Evolutionary conservation across 2,113 vertebrate genomes (phyloP).

Genomic region (Chaetura pelagica): DNA sequence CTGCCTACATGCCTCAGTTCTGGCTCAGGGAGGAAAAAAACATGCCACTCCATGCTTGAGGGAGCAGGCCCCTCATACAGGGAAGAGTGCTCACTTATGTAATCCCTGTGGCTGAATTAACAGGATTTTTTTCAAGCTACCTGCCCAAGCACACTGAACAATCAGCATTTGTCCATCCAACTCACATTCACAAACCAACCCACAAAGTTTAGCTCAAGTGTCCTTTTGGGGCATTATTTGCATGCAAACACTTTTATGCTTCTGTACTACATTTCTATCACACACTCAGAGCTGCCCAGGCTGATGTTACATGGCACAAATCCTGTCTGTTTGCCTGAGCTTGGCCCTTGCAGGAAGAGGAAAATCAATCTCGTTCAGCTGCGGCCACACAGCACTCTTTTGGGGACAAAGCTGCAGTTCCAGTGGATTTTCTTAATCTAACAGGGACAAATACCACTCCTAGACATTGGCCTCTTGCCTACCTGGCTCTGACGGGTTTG

Average conservation of each 20-base stretch:
- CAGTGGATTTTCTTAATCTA: background rate
- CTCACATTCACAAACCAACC: background rate
- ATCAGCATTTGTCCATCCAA: background rate
- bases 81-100: background rate
- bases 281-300: background rate
- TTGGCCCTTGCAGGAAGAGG: background rate
- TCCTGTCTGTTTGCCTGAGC: background rate
- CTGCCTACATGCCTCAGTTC: accelerated
- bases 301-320: background rate
- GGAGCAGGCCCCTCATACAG: background rate
- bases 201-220: background rate
- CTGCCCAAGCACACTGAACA: background rate
- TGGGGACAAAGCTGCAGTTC: background rate
- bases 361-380: background rate
- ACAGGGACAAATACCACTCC: background rate
- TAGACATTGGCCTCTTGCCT: background rate
- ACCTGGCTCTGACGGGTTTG: background rate
- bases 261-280: background rate
- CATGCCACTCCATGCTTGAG: accelerated
- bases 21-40: background rate
- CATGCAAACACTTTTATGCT: background rate
- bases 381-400: background rate
- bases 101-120: background rate
- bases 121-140: background rate
- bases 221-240: background rate